phyloP scores from a whole-genome alignment of 2,113 vertebrate genomes.

The Xiphophorus couchianus region DNA sequence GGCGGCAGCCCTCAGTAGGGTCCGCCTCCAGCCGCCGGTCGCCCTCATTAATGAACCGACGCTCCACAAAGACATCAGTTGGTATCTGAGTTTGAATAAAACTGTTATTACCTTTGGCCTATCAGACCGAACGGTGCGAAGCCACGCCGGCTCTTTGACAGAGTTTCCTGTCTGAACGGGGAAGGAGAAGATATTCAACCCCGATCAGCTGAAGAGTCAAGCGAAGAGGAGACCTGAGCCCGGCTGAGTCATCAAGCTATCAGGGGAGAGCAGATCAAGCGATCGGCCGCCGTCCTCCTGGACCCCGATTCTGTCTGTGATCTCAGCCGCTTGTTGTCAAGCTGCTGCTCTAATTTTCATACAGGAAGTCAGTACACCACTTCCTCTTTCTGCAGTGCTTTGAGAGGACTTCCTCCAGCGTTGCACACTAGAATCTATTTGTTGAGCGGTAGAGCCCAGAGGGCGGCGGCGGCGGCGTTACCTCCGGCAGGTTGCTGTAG shows the following conservation, averaged over 20 bases:
- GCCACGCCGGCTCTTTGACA: no score
- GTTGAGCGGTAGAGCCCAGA: no score
- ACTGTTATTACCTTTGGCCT: no score
- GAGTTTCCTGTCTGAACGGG: background rate
- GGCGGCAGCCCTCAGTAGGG: no score
- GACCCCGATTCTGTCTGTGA: background rate
- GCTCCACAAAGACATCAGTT: no score
- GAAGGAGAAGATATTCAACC: no score
- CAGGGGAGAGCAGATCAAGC: background rate
- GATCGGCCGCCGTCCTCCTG: background rate
- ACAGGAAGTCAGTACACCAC: conserved; percentile 31
- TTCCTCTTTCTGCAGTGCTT: conserved; percentile 53
- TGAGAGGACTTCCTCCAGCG: background rate
- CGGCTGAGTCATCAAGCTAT: background rate
- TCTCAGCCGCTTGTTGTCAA: background rate
- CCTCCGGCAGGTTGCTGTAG: conserved; percentile 9
- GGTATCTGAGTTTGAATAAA: no score
- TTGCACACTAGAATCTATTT: background rate
- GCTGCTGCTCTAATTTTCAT: conserved; percentile 32
- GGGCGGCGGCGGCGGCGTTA: background rate
- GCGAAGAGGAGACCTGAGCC: no score
- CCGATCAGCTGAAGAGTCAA: no score
- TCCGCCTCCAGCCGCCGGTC: no score
- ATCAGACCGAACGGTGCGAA: no score
- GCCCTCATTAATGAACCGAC: background rate